These are phyloP conservation scores for Parascotia fuliginaria DNA, from an alignment of 2,888 invertebrate genomes.

Conservation along the genomic window DNA sequence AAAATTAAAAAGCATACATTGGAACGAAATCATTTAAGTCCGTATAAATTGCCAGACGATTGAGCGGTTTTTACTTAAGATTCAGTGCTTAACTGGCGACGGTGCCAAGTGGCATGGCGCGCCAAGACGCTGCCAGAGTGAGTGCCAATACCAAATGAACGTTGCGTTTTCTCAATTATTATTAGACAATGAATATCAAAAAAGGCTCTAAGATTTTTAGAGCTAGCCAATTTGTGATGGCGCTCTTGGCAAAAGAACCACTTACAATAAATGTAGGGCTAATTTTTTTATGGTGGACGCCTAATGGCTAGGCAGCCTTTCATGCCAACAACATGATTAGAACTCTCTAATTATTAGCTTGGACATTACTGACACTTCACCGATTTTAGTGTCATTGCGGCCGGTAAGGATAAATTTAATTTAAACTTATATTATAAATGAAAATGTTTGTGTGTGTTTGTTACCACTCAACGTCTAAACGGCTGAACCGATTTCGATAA, in stretches of 20 bases:
- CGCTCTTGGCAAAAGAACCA: neutral
- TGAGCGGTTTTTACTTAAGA: constrained; percentile 47
- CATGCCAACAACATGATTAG: too few relatives aligned
- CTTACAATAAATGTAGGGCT: neutral
- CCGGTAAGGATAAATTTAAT: too few relatives aligned
- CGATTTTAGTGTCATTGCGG: too few relatives aligned
- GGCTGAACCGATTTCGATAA: too few relatives aligned
- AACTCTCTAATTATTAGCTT: too few relatives aligned
- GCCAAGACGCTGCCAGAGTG: constrained; percentile 31
- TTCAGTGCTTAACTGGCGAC: constrained; percentile 25
- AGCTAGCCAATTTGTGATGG: neutral
- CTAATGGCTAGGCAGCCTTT: too few relatives aligned
- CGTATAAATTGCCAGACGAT: constrained; percentile 25
- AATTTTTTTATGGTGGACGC: too few relatives aligned
- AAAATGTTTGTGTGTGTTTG: too few relatives aligned
- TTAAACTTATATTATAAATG: too few relatives aligned
- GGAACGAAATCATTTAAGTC: neutral
- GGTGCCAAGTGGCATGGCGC: constrained; percentile 42
- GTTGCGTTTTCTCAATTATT: constrained; percentile 9
- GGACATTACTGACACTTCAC: too few relatives aligned
- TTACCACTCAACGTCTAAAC: too few relatives aligned
- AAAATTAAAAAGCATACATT: neutral
- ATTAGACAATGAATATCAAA: constrained; percentile 1
- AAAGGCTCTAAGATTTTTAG: neutral
- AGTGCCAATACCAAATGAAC: constrained; percentile 10